These are phyloP conservation scores for Anticlea derivata DNA, from an alignment of 2,888 invertebrate genomes.

Conservation along the genomic window DNA sequence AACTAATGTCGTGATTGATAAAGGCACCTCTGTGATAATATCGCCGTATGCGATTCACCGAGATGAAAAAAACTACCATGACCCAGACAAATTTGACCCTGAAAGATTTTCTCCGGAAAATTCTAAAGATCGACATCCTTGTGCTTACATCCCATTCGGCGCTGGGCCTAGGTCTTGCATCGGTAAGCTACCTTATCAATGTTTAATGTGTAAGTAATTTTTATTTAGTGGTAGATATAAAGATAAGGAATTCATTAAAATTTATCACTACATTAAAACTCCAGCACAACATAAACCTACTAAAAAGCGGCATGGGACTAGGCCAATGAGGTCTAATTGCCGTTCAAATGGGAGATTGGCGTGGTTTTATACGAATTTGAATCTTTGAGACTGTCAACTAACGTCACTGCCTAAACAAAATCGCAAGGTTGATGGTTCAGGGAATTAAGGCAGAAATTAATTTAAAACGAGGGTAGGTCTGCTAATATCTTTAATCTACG, in stretches of 20 bases:
- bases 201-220: neutral
- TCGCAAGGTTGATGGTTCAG: no score
- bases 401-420: no score
- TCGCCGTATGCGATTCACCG: slow-evolving; percentile 68
- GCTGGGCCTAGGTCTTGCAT: slow-evolving; percentile 70
- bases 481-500: no score
- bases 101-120: slow-evolving; percentile 69
- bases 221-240: slow-evolving; percentile 1
- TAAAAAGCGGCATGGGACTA: no score
- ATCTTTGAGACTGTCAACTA: no score
- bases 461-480: no score
- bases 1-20: slow-evolving; percentile 54
- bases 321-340: no score
- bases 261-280: no score
- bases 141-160: slow-evolving; percentile 69
- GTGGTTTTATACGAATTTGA: no score
- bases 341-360: no score
- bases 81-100: slow-evolving; percentile 74
- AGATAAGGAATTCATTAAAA: slow-evolving; percentile 1
- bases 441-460: no score
- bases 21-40: slow-evolving; percentile 56
- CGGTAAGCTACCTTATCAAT: slow-evolving; percentile 50
- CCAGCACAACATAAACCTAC: no score
- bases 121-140: slow-evolving; percentile 51
- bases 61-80: slow-evolving; percentile 68